Conservation (phyloP, 64 coral and sea anemone genomes). For the Montipora efflorescens region DNA sequence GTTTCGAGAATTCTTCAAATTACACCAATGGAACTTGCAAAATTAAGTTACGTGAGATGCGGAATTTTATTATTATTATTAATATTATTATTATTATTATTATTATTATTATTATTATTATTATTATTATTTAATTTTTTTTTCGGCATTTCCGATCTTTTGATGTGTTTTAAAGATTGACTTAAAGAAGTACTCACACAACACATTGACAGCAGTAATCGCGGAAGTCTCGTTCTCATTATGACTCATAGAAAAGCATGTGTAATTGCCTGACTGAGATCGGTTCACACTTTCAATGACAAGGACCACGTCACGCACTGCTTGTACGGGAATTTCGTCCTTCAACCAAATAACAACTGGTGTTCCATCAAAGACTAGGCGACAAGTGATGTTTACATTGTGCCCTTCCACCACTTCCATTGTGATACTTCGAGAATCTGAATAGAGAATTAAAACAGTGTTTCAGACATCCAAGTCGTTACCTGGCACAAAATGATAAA, state of each 20-base stretch:
- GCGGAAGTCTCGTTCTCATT: background rate
- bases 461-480: background rate
- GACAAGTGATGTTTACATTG: slow-evolving; percentile 15
- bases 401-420: background rate
- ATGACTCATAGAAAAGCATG: background rate
- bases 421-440: background rate
- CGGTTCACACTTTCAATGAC: background rate
- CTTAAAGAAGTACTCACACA: slow-evolving; percentile 1
- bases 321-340: background rate
- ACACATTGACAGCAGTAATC: background rate
- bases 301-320: background rate
- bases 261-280: slow-evolving; percentile 4
- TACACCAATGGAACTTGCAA: too few relatives aligned
- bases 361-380: background rate
- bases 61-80: too few relatives aligned
- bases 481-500: too few relatives aligned
- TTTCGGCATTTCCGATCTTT: too few relatives aligned
- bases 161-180: too few relatives aligned
- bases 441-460: background rate
- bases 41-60: too few relatives aligned
- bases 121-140: too few relatives aligned
- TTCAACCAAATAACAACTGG: background rate
- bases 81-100: too few relatives aligned
- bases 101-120: too few relatives aligned
- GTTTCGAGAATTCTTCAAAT: too few relatives aligned